Evolutionary conservation across 1,140 invertebrate species (phyloP), one percentile per base, ranked within the genome.

Genomic region (Calliopsis andreniformis): DNA sequence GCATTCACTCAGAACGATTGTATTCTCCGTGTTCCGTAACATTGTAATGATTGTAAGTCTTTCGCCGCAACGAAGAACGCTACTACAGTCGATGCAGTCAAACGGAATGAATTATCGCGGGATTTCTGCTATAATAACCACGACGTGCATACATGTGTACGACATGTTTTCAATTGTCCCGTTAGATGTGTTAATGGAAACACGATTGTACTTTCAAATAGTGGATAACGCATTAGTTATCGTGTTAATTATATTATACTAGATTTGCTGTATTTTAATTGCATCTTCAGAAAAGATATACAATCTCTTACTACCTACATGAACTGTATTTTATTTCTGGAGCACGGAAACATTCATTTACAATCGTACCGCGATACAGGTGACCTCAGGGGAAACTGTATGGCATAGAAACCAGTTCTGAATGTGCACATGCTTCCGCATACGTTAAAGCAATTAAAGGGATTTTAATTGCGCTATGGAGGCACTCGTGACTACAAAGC

Each of bases 1-100:
- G 23, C 45, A 23, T 63, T 62, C 56, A 5, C 43, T 62, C 45
- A 23, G 20, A 71, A 71, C 45, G 18, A 71, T 71, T 62, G 69
- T 69, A 16, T 18, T 39, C 28, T 10, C 12, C 32, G 58, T 58
- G 58, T 62, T 55, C 16, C 30, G 23, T 62, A 62, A 51, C 58
- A 28, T 51, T 30, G 30, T 28, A 45, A 45, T n/a, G 53, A 58
- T 18, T 58, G 39, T 23, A 43, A 58, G 53, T 68, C 25, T 30
- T 39, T 67, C 23, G n/a, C 23, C 23, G 32, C 30, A 14, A 23
- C 30, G 47, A 10, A 39, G 35, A 32, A 64, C 6, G 28, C 8
- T 67, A 39, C 30, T 8, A 67, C 23, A 25, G 55, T 14, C 32
- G 20, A 14, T 2, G 1, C 6, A n/a, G 16, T 14, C 42, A 68